phyloP scores from a whole-genome alignment of 2,888 invertebrate species.

The Ligdia adustata region DNA sequence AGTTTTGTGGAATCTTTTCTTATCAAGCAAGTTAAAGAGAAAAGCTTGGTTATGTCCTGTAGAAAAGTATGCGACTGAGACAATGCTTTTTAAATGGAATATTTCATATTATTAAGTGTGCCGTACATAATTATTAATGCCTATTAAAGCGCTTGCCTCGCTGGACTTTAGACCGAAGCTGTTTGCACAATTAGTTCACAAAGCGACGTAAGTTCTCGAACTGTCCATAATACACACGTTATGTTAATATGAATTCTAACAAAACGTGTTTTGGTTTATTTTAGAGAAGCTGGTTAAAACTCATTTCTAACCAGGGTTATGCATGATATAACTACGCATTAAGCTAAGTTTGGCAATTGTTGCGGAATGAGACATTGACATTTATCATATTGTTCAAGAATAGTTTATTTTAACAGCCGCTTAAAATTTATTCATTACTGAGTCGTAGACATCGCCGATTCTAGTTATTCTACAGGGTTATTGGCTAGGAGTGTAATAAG shows the following conservation, averaged over 20 bases:
- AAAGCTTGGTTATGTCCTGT: too few relatives aligned
- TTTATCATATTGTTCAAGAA: slow-evolving; percentile 1
- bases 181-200: slow-evolving; percentile 11
- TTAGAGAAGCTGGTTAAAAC: slow-evolving; percentile 1
- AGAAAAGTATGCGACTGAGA: too few relatives aligned
- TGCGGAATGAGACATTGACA: slow-evolving; percentile 9
- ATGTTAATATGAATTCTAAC: neutral
- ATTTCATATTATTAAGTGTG: too few relatives aligned
- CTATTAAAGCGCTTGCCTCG: neutral
- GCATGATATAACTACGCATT: slow-evolving; percentile 3
- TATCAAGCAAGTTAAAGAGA: too few relatives aligned
- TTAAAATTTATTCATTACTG: neutral
- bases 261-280: slow-evolving; percentile 1
- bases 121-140: too few relatives aligned
- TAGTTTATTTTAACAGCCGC: neutral
- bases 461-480: too few relatives aligned
- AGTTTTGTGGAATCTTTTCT: too few relatives aligned
- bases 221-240: neutral
- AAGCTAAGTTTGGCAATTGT: slow-evolving; percentile 14
- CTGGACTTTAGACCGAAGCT: slow-evolving; percentile 7
- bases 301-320: neutral
- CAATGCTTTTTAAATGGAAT: too few relatives aligned
- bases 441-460: too few relatives aligned
- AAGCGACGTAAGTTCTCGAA: slow-evolving; percentile 5
- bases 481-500: too few relatives aligned